Base-by-base conservation (phyloP, 2,888 invertebrate species). In the Oscheius myriophilus region DNA sequence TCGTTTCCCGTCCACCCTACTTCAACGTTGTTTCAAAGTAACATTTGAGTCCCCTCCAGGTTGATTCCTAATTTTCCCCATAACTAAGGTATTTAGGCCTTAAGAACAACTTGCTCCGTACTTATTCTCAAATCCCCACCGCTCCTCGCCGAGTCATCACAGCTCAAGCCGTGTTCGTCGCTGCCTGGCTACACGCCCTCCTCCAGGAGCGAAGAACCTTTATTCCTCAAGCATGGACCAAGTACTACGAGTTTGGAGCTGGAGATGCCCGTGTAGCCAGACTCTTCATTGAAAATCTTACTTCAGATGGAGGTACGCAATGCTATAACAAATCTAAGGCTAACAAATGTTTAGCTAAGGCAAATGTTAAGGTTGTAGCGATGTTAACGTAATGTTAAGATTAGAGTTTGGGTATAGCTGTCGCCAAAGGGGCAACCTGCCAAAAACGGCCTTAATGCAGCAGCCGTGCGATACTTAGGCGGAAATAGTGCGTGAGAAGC, bases 221-320 rank as follows among this genome's bases (percentile, higher is more conserved):
- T 87, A 93, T 95, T 80, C 95, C 95, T 0, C 93, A 89, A 90
- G 93, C 94, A 0, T 95, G 94, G 94, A 92, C 92, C 0, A 93
- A 92, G 86, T 91, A 91, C 86, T 95, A 95, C 87, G 94, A 95
- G 85, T 95, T 95, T 88, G 92, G 92, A 62, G 91, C 92, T 80
- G 90, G 92, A 0, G 95, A 95, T 87, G 88, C 94, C 0, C 90
- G 91, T 61, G 92, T 93, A 4, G 92, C 92, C 0, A 89, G 91
- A 46, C 91, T 91, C 72, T 88, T 92, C 51, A 89, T 91, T 62
- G 90, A 90, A 75, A 87, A 89, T 62, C 82, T 90, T 21, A 89
- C 89, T 73, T 78, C 80, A 53, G 84, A 82, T 79, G 65, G 57
- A 51, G 58, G 70, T 87, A 11, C 61, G 54, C n/a, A n/a, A n/a